Base-by-base conservation (phyloP, 1,140 invertebrate species). In the Zaprionus ghesquierei region DNA sequence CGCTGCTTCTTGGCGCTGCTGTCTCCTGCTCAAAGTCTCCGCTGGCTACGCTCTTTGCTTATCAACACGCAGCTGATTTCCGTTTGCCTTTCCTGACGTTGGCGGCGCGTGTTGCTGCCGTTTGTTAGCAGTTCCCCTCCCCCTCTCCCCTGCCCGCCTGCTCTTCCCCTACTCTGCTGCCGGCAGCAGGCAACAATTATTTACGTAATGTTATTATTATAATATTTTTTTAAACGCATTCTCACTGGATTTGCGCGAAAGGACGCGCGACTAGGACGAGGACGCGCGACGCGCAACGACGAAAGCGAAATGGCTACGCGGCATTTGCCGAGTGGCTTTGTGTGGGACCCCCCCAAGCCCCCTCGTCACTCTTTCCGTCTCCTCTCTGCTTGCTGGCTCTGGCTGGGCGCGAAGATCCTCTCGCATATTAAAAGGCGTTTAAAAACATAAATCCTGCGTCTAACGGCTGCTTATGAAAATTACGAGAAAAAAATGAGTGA, bases 401-500 rank as follows among this genome's bases (percentile, higher is more conserved):
- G 38, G 60, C 59, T 55, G 62, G 80, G 84, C 81, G 82, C 81
- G 84, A 86, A 89, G 78, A 87, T 89, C 82, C 82, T 82, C 79
- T 78, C 80, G 74, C 77, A 90, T 89, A 90, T 89, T 89, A 90
- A 90, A 90, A 81, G 80, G 75, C 87, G 78, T 87, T 90, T 90
- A 90, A 90, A 90, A 89, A 85, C 89, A 90, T 90, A 90, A 90
- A 90, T 90, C 82, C 82, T 85, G 74, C 81, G 75, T 78, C 79
- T 90, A 90, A 90, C 80, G 86, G 82, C 82, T 90, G 89, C 89
- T 90, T 90, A 90, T 90, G 87, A 87, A 90, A 85, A 90, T 89
- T 89, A 90, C 82, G 77, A 85, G 75, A 75, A 90, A 86, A 87
- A 90, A 89, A 89, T 80, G 77, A 84, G 61, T 81, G 86, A 90